Evolutionary conservation across 2,113 vertebrate species (phyloP).

Genomic region (Alosa alosa): DNA sequence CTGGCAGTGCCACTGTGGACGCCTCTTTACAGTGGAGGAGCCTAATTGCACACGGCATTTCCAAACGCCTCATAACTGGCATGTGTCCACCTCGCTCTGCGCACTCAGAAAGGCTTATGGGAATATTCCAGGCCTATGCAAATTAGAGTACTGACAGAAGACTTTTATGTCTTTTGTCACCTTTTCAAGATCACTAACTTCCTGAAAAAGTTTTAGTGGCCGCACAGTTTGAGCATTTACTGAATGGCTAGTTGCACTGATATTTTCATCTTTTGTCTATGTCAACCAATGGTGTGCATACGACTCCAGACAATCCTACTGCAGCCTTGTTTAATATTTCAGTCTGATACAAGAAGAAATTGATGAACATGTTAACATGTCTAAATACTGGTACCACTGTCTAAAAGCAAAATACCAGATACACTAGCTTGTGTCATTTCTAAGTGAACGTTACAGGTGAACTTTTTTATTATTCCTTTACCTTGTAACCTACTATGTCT

Average conservation of each 20-base stretch:
- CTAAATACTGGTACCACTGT: background rate
- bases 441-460: constrained; percentile 35
- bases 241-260: background rate
- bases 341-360: background rate
- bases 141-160: constrained; percentile 54
- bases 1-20: constrained; percentile 56
- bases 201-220: background rate
- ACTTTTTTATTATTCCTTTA: constrained; percentile 39
- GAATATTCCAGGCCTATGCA: constrained; percentile 54
- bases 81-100: constrained; percentile 58
- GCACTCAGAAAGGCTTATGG: constrained; percentile 57
- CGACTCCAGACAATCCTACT: background rate
- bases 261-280: background rate
- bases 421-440: constrained; percentile 34
- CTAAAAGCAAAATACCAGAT: background rate
- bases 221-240: background rate
- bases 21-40: constrained; percentile 55
- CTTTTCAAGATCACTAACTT: constrained; percentile 3
- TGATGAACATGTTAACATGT: background rate
- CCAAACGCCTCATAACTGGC: constrained; percentile 63
- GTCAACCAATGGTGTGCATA: background rate
- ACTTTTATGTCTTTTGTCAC: constrained; percentile 36
- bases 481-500: constrained; percentile 39
- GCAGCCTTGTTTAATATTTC: background rate
- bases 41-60: constrained; percentile 67